Percentiles rank a stretch among this genome's conserved stretches.
Evolutionary conservation across 2,113 vertebrate species (phyloP).

Genomic region (Pseudonaja textilis): DNA sequence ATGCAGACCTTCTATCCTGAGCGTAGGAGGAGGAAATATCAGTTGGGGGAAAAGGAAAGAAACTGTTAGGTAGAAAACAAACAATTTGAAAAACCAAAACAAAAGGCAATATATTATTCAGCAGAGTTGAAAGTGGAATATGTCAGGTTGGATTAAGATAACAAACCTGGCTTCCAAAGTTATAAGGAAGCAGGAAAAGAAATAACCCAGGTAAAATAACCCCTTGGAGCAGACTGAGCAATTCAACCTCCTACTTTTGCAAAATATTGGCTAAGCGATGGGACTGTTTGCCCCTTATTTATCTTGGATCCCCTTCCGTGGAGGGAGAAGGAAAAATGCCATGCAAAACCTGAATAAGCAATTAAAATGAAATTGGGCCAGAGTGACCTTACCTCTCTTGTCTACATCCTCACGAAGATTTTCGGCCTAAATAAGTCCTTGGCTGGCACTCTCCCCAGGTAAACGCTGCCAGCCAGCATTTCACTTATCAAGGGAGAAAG

Average conservation of each 20-base stretch:
- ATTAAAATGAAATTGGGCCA: slow-evolving; percentile 12
- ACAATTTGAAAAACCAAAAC: neutral
- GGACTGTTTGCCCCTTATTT: neutral
- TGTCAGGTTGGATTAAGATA: neutral
- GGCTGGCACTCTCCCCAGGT: neutral
- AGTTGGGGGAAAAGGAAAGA: neutral
- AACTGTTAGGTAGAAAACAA: neutral
- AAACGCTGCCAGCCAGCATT: neutral
- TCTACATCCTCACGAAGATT: neutral
- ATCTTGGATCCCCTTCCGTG: neutral
- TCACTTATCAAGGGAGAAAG: slow-evolving; percentile 33
- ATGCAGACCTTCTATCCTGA: accelerated
- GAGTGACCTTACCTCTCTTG: neutral
- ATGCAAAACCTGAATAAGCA: neutral
- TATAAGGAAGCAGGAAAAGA: neutral
- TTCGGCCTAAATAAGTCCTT: neutral
- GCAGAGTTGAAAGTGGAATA: neutral
- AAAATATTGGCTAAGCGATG: neutral
- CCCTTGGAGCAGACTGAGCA: neutral
- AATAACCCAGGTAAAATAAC: neutral
- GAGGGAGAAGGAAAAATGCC: neutral
- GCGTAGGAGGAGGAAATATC: neutral
- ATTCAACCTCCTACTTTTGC: neutral
- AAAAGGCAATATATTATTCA: neutral
- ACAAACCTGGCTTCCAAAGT: neutral